A percentile compares a stretch with the other conserved stretches of the same genome.
Evolutionary conservation across 2,113 vertebrate species (phyloP).

Genomic region (Bungarus multicinctus): DNA sequence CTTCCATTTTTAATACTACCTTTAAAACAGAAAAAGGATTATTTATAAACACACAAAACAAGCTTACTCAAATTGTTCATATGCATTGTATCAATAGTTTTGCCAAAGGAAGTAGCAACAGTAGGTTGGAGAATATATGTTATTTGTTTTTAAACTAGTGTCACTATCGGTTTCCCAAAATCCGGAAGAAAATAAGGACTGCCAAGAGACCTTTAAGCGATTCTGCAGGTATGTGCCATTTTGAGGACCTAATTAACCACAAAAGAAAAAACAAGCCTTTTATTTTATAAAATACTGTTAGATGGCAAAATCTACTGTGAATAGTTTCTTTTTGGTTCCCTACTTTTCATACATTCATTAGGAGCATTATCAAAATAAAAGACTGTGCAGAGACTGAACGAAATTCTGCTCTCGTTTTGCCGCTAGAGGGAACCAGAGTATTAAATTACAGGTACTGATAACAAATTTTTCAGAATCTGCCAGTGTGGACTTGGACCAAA

Average conservation of each 20-base stretch:
- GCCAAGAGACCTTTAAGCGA: neutral
- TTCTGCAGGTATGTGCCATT: no score
- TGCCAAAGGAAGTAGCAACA: neutral
- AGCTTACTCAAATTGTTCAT: neutral
- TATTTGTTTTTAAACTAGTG: neutral
- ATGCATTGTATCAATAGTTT: neutral
- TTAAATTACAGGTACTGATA: neutral
- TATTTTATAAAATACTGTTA: neutral
- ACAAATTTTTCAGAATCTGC: neutral
- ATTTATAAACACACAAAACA: neutral
- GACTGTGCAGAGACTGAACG: neutral
- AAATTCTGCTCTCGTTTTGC: neutral
- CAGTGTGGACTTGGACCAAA: neutral
- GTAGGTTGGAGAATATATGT: neutral
- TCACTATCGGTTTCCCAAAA: neutral
- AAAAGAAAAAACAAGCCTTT: neutral
- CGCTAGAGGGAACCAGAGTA: slow-evolving; percentile 5
- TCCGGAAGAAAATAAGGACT: neutral
- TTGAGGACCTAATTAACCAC: neutral
- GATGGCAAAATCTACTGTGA: neutral
- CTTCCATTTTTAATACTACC: neutral
- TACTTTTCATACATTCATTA: neutral
- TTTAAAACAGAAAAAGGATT: neutral
- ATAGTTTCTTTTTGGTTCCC: neutral
- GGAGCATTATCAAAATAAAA: neutral